Conservation (phyloP, 2,113 vertebrate genomes). For the Dascyllus trimaculatus region DNA sequence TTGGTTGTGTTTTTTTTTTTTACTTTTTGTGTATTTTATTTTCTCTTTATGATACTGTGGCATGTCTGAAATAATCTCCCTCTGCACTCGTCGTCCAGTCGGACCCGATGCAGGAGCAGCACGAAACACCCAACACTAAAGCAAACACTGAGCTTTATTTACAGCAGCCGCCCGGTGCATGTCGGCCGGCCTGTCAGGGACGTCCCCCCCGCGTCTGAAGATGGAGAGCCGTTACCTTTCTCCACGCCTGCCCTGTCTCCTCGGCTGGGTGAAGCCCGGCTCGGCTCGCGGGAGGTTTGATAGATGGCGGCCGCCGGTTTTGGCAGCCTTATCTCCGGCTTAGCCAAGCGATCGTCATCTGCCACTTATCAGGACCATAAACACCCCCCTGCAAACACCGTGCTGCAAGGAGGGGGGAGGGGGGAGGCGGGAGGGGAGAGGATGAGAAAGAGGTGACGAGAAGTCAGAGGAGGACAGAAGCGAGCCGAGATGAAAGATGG, state of each 20-base stretch:
- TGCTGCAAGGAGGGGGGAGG: background rate
- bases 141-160: slow-evolving; percentile 10
- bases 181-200: background rate
- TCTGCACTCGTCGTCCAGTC: background rate
- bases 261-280: slow-evolving; percentile 24
- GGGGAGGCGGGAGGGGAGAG: background rate
- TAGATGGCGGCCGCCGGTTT: slow-evolving; percentile 41
- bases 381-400: slow-evolving; percentile 46
- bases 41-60: too few relatives aligned
- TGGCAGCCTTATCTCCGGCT: slow-evolving; percentile 56
- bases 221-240: slow-evolving; percentile 31
- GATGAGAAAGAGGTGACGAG: background rate
- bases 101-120: background rate
- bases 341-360: slow-evolving; percentile 58
- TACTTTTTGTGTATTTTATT: too few relatives aligned
- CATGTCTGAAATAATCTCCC: too few relatives aligned
- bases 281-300: slow-evolving; percentile 44
- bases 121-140: background rate
- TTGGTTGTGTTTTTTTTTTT: too few relatives aligned
- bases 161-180: background rate
- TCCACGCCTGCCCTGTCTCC: background rate
- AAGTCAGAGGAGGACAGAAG: background rate
- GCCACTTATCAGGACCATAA: slow-evolving; percentile 61
- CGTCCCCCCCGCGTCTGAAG: slow-evolving; percentile 14
- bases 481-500: background rate